Conservation (phyloP, 2,888 invertebrate genomes). For the Diarsia mendica region DNA sequence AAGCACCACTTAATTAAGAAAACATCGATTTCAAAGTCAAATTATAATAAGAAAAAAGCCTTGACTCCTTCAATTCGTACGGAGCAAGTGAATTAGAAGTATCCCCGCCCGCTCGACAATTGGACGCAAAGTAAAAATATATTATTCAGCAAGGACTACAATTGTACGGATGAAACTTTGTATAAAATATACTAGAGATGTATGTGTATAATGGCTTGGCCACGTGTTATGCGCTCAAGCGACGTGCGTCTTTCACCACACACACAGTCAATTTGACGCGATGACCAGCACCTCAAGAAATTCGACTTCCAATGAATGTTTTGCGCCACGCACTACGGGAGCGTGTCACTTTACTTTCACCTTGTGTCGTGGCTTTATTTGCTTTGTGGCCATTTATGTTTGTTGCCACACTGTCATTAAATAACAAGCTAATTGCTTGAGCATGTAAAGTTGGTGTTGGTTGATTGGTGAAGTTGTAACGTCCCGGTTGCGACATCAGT, state of each 20-base stretch:
- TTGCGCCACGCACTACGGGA: neutral
- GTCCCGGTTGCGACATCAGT: too few species aligned
- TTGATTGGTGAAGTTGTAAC: too few species aligned
- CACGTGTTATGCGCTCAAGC: neutral
- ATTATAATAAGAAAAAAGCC: conserved; percentile 47
- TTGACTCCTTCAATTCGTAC: conserved; percentile 70
- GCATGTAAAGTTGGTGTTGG: too few species aligned
- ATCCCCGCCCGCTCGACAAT: conserved; percentile 71
- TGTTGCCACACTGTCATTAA: too few species aligned
- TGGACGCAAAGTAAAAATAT: conserved; percentile 75
- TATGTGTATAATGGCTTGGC: conserved; percentile 12
- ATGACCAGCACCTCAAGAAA: neutral
- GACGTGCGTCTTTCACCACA: neutral
- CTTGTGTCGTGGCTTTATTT: neutral
- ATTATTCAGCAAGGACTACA: conserved; percentile 72
- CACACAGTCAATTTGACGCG: neutral
- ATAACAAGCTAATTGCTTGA: too few species aligned
- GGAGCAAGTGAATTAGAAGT: conserved; percentile 70
- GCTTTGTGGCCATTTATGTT: neutral
- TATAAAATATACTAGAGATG: conserved; percentile 50
- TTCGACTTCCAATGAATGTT: neutral
- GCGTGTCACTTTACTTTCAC: neutral
- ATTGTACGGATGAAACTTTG: conserved; percentile 67
- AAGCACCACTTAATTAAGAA: conserved; percentile 28
- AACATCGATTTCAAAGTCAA: conserved; percentile 37